phyloP scores from a whole-genome alignment of 2,113 vertebrate species.

The Rousettus leschenaultii region DNA sequence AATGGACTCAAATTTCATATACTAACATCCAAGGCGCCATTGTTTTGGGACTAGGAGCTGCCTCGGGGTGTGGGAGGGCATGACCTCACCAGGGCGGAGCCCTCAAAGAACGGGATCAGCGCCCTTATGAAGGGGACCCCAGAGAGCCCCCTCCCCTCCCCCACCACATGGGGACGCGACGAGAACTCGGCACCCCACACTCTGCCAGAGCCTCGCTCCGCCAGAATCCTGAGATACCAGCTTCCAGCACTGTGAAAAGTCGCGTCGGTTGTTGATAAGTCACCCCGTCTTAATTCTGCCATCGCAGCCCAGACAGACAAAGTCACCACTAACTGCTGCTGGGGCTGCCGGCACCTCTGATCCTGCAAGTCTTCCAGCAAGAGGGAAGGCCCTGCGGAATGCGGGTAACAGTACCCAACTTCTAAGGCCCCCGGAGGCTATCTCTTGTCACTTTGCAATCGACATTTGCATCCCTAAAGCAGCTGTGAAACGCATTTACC shows the following conservation, averaged over 20 bases:
- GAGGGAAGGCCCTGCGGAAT: not conserved
- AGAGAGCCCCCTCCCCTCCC: too few relatives aligned
- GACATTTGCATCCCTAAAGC: not conserved
- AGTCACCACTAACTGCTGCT: too few relatives aligned
- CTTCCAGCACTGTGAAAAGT: not conserved
- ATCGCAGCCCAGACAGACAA: too few relatives aligned
- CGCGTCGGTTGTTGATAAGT: too few relatives aligned
- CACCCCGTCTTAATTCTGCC: too few relatives aligned
- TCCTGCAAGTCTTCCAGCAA: not conserved
- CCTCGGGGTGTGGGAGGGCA: too few relatives aligned
- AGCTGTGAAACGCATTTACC: not conserved
- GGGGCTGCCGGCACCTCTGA: fast-evolving
- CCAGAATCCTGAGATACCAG: not conserved
- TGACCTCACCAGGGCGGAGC: not conserved
- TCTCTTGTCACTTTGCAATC: too few relatives aligned
- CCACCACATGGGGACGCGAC: fast-evolving
- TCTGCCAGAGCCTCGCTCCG: fast-evolving
- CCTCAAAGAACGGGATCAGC: not conserved
- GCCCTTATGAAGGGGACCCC: too few relatives aligned
- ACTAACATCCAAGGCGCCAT: not conserved
- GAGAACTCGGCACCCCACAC: not conserved
- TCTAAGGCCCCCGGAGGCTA: not conserved
- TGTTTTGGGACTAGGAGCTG: too few relatives aligned
- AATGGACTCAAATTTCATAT: not conserved
- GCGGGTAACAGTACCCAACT: fast-evolving